These are phyloP conservation scores for Phaedon cochleariae DNA, from an alignment of 2,888 invertebrate species.

Conservation along the genomic window DNA sequence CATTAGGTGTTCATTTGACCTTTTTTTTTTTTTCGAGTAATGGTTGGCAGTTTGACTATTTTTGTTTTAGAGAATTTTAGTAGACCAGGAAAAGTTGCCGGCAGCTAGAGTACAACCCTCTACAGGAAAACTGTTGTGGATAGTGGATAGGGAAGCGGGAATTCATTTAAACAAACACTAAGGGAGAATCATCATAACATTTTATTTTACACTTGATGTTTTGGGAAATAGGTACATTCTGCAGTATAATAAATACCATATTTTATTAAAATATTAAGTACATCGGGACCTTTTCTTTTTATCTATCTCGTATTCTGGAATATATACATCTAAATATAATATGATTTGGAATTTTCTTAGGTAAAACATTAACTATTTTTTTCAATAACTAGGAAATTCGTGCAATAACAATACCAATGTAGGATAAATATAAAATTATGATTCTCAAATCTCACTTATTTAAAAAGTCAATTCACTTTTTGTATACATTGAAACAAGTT, in stretches of 20 bases:
- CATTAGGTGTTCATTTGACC: too few species aligned
- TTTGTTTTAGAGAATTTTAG: slow-evolving; percentile 73
- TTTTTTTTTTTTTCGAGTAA: too few species aligned
- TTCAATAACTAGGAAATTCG: too few species aligned
- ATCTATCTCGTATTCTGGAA: slow-evolving; percentile 33
- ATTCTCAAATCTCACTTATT: too few species aligned
- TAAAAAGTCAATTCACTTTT: too few species aligned
- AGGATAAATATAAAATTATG: too few species aligned
- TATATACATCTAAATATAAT: slow-evolving; percentile 29
- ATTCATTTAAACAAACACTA: slow-evolving; percentile 40
- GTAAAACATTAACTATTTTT: too few species aligned
- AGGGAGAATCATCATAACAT: slow-evolving; percentile 29
- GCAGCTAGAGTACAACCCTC: slow-evolving; percentile 77
- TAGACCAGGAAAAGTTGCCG: slow-evolving; percentile 79
- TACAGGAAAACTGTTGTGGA: slow-evolving; percentile 73
- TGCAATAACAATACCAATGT: too few species aligned
- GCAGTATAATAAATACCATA: slow-evolving; percentile 58
- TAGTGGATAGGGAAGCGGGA: slow-evolving; percentile 69
- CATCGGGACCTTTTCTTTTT: slow-evolving; percentile 56
- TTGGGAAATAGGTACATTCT: slow-evolving; percentile 43
- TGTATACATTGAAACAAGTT: too few species aligned
- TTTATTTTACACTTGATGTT: slow-evolving; percentile 37
- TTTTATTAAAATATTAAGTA: slow-evolving; percentile 62
- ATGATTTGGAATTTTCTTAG: too few species aligned
- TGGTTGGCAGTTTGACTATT: too few species aligned